Evolutionary conservation across 2,797 vertebrate species (phyloP).

Genomic region (Sebastolobus alascanus): DNA sequence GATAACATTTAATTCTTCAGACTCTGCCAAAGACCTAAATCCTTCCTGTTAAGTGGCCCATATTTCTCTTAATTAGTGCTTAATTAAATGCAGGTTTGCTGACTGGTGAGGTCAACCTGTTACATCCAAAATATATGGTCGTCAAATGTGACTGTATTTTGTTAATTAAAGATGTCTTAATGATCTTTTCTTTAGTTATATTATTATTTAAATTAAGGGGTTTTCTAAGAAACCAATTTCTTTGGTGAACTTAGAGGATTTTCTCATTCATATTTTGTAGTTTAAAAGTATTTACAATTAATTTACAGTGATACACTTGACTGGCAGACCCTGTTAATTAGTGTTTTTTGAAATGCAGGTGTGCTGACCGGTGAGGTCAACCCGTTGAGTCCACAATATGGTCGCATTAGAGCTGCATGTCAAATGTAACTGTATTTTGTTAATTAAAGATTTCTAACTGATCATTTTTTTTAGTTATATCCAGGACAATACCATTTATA

Average conservation of each 20-base stretch:
- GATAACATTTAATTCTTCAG: background rate
- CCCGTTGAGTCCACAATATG: background rate
- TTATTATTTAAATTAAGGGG: background rate
- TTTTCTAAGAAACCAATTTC: background rate
- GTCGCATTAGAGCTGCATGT: background rate
- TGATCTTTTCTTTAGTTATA: background rate
- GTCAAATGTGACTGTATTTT: background rate
- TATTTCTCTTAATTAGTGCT: background rate
- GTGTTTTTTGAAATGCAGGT: background rate
- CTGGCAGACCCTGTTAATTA: background rate
- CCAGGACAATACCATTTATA: background rate
- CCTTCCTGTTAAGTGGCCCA: background rate
- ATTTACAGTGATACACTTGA: slow-evolving; percentile 7
- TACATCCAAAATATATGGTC: background rate
- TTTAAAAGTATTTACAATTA: slow-evolving; percentile 17
- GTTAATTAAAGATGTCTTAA: background rate
- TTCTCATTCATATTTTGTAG: background rate
- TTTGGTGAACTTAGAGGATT: background rate
- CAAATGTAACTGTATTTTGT: background rate
- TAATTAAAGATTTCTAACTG: background rate
- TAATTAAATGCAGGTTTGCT: background rate
- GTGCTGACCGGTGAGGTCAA: background rate
- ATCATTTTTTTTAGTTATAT: no score
- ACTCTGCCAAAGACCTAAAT: background rate
- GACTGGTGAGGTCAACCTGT: background rate